Base-by-base conservation (phyloP, 1,140 invertebrate species). In the Hylyphantes graminicola region DNA sequence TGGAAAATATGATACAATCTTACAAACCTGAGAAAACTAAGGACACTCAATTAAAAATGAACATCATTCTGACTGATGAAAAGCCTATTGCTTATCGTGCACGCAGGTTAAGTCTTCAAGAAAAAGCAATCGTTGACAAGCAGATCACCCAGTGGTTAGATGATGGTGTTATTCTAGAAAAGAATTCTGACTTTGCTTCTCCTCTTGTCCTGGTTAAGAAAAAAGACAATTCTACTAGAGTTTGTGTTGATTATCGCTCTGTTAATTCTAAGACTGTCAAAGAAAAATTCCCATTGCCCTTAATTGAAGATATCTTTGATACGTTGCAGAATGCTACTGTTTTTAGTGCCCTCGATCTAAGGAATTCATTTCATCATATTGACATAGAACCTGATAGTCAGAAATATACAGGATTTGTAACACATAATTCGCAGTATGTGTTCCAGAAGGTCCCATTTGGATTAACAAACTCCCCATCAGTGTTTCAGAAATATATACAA, bases 281-380 rank as follows among this genome's bases (percentile, higher is more conserved):
- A 64, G 35, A 76, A 15, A 4, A 48, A 7, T 63, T 76, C n/a
- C 74, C 35, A 1, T 54, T 80, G 15, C 6, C 50, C 7, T 17
- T 76, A 13, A 68, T 80, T 11, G 64, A 80, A 50, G 64, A 68
- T 68, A 51, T 80, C 13, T 63, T 80, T 11, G 78, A 80, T 61
- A 1, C 50, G 17, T 63, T 80, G n/a, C 54, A 57, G 9, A 15
- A 53, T 12, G 19, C 21, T 17, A 80, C 67, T 50, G 35, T 68
- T n/a, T 80, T 80, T 35, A 10, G 13, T 0, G 54, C 63, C n/a
- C 4, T 80, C 7, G 64, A 68, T 54, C 68, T 80, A 8, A 53
- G 54, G 50, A 68, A 68, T 51, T 55, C 19, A 0, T 67, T 80
- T 68, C 55, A 53, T 63, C 64, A 80, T 53, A 11, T 17, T 19